Evolutionary conservation across 2,797 vertebrate genomes (phyloP).

Genomic region (Pristis pectinata): DNA sequence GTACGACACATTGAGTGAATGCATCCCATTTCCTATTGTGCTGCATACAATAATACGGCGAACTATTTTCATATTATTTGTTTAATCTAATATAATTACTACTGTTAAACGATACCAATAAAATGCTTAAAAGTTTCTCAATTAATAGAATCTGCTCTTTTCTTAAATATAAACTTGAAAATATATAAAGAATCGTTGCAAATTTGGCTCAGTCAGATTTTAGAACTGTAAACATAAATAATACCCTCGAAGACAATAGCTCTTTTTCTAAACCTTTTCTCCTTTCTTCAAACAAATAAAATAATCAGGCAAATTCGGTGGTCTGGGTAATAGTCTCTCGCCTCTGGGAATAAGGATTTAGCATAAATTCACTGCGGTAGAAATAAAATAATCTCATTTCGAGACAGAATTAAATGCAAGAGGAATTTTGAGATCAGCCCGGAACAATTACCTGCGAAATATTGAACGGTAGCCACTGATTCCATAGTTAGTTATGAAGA

Average conservation of each 20-base stretch:
- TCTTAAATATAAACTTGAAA: background rate
- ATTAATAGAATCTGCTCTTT: background rate
- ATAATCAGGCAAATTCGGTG: background rate
- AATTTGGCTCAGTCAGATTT: background rate
- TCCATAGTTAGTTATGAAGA: constrained; percentile 23
- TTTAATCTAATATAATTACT: background rate
- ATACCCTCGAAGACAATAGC: background rate
- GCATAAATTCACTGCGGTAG: background rate
- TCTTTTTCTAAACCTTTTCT: background rate
- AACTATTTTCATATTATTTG: background rate
- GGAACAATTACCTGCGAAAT: constrained; percentile 15
- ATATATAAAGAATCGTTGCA: background rate
- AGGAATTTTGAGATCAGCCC: background rate
- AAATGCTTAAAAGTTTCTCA: background rate
- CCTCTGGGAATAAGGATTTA: constrained; percentile 22
- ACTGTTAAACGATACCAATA: background rate
- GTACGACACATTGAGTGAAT: background rate
- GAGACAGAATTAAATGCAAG: background rate
- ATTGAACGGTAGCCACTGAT: constrained; percentile 1
- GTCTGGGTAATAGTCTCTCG: background rate
- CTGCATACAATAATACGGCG: background rate
- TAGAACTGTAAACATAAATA: background rate
- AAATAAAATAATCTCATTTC: background rate
- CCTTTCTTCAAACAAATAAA: background rate
- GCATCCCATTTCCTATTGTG: background rate